Evolutionary conservation across 2,797 vertebrate genomes (phyloP), one percentile per base, ranked within the genome.

Genomic region (Lepilemur septentrionalis): DNA sequence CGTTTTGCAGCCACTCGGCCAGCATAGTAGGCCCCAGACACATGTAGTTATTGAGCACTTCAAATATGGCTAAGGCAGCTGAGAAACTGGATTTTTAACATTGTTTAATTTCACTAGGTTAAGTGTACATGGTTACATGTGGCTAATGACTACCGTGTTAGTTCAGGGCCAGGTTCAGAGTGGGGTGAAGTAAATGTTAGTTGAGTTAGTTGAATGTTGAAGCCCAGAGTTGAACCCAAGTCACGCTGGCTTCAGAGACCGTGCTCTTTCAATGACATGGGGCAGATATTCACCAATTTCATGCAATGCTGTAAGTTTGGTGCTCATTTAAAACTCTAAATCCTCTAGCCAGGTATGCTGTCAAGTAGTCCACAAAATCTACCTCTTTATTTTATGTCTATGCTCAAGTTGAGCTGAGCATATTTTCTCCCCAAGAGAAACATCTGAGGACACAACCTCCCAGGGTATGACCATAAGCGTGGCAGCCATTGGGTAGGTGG

Each of bases 1-100:
- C 43, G 4, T 43, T 2, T 69, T 63, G 0, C 1, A 30, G 43
- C 30, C 30, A 5, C 4, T n/a, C 18, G 20, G 9, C 18, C 12
- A 5, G 9, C 4, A 18, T 2, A 23, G 23, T 23, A 41, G 30
- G 14, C 52, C 43, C 32, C 15, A 52, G 35, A 35, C 55, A 63
- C 3, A 23, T 0, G 14, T 2, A 7, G 7, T 4, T 23, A 57
- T 2, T 7, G 48, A 55, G 17, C 35, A 22, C 61, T 20, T 79
- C 30, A 10, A 9, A 11, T 22, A 30, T 70, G 14, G 5, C 72
- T 18, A 12, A 12, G 20, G 10, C 65, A 46, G 32, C 30, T 5
- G 0, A 38, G 61, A 63, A 43, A 13, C 38, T 59, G 14, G 9
- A 70, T n/a, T 88, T 65, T 72, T 57, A 9, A 28, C 10, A 30